phyloP scores from a whole-genome alignment of 2,888 invertebrate genomes.

The Bedellia somnulentella region DNA sequence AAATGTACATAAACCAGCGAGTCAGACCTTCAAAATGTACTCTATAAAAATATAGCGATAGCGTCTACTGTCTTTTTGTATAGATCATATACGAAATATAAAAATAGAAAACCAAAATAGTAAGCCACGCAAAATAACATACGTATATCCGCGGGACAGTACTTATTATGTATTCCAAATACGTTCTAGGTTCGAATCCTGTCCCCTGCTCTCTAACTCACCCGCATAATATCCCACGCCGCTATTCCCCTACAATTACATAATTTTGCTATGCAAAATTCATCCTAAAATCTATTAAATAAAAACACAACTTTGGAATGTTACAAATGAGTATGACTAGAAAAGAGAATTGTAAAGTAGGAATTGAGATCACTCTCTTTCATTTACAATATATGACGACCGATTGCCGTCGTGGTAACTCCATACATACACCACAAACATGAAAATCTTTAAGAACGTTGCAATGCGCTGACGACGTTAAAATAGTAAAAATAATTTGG shows the following conservation, averaged over 20 bases:
- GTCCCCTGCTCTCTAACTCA: too few species aligned
- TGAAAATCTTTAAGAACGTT: neutral
- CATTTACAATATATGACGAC: too few species aligned
- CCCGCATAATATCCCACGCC: too few species aligned
- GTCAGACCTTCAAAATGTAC: too few species aligned
- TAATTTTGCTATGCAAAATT: slow-evolving; percentile 59
- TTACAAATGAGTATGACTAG: slow-evolving; percentile 48
- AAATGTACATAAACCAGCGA: too few species aligned
- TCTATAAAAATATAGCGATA: slow-evolving; percentile 56
- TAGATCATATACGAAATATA: slow-evolving; percentile 33
- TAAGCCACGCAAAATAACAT: slow-evolving; percentile 22
- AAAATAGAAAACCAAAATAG: slow-evolving; percentile 34
- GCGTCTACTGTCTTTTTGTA: slow-evolving; percentile 46
- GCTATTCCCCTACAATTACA: slow-evolving; percentile 32
- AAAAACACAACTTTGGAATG: slow-evolving; percentile 36
- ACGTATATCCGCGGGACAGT: too few species aligned
- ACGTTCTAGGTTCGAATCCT: too few species aligned
- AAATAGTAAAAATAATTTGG: too few species aligned
- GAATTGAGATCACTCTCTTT: slow-evolving; percentile 2
- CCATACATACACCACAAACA: neutral
- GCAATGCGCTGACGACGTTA: neutral
- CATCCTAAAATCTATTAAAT: slow-evolving; percentile 18
- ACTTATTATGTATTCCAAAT: too few species aligned
- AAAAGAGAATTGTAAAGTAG: slow-evolving; percentile 15
- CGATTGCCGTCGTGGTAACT: too few species aligned